A percentile compares a stretch with the other conserved stretches of the same genome.
Evolutionary conservation across 2,797 vertebrate species (phyloP).

Genomic region (Neosilurus mollespiculum): DNA sequence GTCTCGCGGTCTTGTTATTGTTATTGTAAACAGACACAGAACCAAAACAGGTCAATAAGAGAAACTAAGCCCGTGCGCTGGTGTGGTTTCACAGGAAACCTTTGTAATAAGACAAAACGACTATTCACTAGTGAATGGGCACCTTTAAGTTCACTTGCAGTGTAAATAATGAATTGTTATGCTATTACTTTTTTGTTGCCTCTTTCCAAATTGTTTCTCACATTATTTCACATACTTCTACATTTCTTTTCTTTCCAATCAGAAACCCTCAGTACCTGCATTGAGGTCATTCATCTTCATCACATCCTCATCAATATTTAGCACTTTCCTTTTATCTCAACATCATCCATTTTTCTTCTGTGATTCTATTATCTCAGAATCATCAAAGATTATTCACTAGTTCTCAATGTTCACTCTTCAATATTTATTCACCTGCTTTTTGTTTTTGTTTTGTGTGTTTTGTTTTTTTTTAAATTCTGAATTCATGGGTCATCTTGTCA

Average conservation of each 20-base stretch:
- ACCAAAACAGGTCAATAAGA: too few relatives aligned
- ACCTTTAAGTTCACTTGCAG: neutral
- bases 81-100: too few relatives aligned
- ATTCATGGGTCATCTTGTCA: conserved; percentile 18
- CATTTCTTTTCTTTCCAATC: conserved; percentile 28
- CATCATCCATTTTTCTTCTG: conserved; percentile 21
- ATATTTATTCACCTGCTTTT: conserved; percentile 41
- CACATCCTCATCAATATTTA: conserved; percentile 49
- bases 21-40: too few relatives aligned
- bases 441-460: too few relatives aligned
- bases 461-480: neutral
- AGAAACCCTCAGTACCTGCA: conserved; percentile 24
- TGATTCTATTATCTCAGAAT: conserved; percentile 53
- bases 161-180: conserved; percentile 6
- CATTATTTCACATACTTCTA: conserved; percentile 17
- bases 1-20: too few relatives aligned
- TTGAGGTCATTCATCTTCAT: conserved; percentile 52
- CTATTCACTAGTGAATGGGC: too few relatives aligned
- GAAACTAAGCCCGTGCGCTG: too few relatives aligned
- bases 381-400: conserved; percentile 24
- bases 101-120: too few relatives aligned
- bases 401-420: conserved; percentile 52
- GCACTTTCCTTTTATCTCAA: conserved; percentile 45
- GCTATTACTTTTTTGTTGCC: conserved; percentile 15
- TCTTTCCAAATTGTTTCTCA: neutral